phyloP scores from a whole-genome alignment of 2,113 vertebrate genomes.

The Perca schrenkii region DNA sequence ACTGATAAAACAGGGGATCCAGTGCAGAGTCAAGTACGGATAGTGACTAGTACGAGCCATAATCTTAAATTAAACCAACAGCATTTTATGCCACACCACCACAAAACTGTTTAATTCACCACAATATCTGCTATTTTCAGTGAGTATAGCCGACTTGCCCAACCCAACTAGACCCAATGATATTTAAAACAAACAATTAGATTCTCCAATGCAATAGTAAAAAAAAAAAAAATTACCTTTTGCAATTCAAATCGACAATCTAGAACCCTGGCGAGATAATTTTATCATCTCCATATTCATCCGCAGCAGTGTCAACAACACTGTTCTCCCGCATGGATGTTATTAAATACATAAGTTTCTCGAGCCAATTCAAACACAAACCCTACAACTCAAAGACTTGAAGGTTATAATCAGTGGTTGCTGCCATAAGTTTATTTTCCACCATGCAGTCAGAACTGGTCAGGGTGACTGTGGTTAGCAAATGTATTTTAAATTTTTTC shows the following conservation, averaged over 20 bases:
- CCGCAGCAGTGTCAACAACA: constrained; percentile 53
- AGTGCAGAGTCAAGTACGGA: neutral
- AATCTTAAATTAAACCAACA: neutral
- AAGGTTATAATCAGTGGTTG: constrained; percentile 18
- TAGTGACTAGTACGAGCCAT: neutral
- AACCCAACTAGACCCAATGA: constrained; percentile 13
- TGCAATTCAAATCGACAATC: constrained; percentile 72
- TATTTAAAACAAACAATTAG: constrained; percentile 40
- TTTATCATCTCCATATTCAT: constrained; percentile 72
- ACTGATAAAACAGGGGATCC: neutral
- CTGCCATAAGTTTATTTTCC: neutral
- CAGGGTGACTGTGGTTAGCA: neutral
- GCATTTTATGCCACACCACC: neutral
- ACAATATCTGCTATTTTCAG: neutral
- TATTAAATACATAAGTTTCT: constrained; percentile 45
- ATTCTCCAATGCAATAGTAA: constrained; percentile 51
- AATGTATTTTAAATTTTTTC: neutral
- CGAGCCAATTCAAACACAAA: constrained; percentile 29
- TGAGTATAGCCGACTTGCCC: constrained; percentile 6
- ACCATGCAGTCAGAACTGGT: neutral
- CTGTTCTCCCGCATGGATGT: constrained; percentile 48
- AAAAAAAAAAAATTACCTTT: constrained; percentile 68
- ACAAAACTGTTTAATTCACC: neutral
- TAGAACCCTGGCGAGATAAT: constrained; percentile 68
- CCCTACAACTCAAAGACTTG: constrained; percentile 6